Evolutionary conservation across 2,113 vertebrate species (phyloP), one percentile per base, ranked within the genome.

Genomic region (Austrofundulus limnaeus): DNA sequence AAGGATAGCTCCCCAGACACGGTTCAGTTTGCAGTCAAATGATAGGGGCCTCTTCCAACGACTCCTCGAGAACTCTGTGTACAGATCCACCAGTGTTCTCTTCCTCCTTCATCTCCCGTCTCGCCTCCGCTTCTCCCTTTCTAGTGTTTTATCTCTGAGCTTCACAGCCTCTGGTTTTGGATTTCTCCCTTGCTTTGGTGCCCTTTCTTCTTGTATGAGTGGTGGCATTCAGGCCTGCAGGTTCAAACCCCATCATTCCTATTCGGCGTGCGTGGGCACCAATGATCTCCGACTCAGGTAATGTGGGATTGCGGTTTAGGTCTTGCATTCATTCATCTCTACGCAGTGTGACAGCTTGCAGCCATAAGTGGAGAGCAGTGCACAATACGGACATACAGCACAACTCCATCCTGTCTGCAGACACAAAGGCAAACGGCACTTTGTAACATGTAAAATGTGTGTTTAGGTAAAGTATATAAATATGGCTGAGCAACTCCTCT

Each of bases 11-110:
- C 45, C 14, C 39, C 60, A 78, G 82, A 64, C 77, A 61, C 0
- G 77, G 62, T 80, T 82, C 80, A 77, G 52, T 70, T 83, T 66
- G 54, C 77, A 83, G 77, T 80, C 61, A 79, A 83, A 85, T 82
- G 75, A 86, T 55, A 85, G 78, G 64, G 83, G 61, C 77, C 78
- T 78, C 70, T 70, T 75, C 77, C 77, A 71, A 54, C 28, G 20
- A 48, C 76, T 42, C 49, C 61, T 61, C 19, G 1, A 37, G 56
- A 68, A 63, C 47, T 53, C 74, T 23, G 53, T 5, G 20, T 63
- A 88, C 83, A 86, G 50, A 53, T 66, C 78, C 11, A 19, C 65
- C 75, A 56, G 78, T 85, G 77, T 82, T 79, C 75, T 69, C 68
- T 20, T 47, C 47, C 61, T 70, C 70, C 57, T 61, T 65, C 19